Evolutionary conservation across 2,113 vertebrate species (phyloP).

Genomic region (Patagioenas fasciata): DNA sequence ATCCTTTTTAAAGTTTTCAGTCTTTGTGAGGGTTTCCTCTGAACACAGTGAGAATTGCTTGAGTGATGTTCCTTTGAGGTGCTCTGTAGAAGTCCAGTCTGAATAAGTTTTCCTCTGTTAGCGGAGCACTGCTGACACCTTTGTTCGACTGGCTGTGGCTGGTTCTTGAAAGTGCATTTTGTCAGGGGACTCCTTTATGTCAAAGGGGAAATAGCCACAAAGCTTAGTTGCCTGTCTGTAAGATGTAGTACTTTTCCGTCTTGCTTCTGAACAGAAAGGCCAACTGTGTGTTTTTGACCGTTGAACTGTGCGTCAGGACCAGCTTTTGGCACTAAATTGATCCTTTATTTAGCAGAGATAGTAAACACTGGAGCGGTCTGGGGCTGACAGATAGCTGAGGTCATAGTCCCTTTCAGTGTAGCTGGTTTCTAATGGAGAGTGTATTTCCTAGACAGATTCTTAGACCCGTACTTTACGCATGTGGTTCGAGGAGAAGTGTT

Average conservation of each 20-base stretch:
- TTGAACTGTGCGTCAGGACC: neutral
- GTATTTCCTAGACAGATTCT: neutral
- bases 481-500: conserved; percentile 18
- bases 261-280: neutral
- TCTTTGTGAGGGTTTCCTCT: neutral
- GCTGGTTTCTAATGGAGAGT: neutral
- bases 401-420: neutral
- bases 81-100: neutral
- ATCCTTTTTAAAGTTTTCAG: neutral
- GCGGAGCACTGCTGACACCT: neutral
- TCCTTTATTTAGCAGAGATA: neutral
- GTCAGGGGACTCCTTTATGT: neutral
- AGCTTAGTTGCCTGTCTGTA: neutral
- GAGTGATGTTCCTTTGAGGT: neutral
- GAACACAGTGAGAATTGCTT: neutral
- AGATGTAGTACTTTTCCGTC: neutral
- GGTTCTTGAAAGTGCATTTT: neutral
- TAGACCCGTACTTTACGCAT: neutral
- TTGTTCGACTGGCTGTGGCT: neutral
- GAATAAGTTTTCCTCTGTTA: neutral
- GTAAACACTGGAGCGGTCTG: neutral
- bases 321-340: neutral
- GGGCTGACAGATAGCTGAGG: neutral
- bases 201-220: neutral
- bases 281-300: neutral